A percentile compares a stretch with the other conserved stretches of the same genome.
Evolutionary conservation across 1,140 invertebrate species (phyloP).

Genomic region (Sycobia sp.): DNA sequence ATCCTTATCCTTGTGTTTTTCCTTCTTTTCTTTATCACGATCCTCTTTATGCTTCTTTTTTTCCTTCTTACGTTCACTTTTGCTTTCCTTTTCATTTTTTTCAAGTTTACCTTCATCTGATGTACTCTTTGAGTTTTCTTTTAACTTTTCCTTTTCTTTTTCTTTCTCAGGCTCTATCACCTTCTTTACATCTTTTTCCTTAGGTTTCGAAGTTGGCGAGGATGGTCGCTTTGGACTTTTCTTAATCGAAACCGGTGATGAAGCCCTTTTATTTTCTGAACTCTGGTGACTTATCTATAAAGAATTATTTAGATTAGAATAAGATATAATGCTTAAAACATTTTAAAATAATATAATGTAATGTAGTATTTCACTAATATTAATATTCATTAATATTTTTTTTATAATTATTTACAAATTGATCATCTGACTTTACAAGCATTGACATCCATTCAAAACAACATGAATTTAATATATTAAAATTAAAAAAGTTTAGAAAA

Average conservation of each 20-base stretch:
- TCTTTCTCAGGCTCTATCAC: conserved; percentile 38
- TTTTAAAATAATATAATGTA: not conserved
- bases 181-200: conserved; percentile 49
- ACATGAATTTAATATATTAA: not conserved
- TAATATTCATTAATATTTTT: no score
- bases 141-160: conserved; percentile 56
- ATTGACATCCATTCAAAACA: no score
- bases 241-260: conserved; percentile 44
- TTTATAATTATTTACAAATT: no score
- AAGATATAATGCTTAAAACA: no score
- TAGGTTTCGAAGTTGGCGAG: conserved; percentile 58
- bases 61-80: conserved; percentile 59
- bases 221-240: conserved; percentile 52
- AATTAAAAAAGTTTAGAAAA: no score
- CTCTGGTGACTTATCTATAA: conserved; percentile 42
- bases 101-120: conserved; percentile 53
- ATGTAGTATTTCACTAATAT: no score
- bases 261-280: conserved; percentile 45
- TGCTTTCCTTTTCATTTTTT: conserved; percentile 47
- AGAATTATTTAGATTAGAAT: not conserved
- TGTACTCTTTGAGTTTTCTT: conserved; percentile 45
- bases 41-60: conserved; percentile 63
- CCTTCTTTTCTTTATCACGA: conserved; percentile 58
- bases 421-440: no score
- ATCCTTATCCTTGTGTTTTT: conserved; percentile 62